Evolutionary conservation across 2,888 invertebrate species (phyloP).

Genomic region (Hirtodrosophila duncani): DNA sequence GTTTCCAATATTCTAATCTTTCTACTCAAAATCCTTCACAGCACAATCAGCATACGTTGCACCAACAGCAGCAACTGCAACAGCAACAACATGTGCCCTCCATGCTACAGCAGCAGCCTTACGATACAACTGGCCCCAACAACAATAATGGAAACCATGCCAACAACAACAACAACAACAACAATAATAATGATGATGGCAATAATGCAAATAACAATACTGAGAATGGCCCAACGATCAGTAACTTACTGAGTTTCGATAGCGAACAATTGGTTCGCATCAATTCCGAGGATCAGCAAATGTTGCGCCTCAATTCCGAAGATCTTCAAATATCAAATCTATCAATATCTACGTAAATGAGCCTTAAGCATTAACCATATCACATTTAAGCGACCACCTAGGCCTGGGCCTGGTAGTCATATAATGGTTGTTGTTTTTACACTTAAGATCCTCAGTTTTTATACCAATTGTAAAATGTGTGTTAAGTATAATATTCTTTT

Average conservation of each 20-base stretch:
- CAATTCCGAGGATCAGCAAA: conserved; percentile 80
- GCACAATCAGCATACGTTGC: conserved; percentile 55
- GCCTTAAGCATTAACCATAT: conserved; percentile 18
- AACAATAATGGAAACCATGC: conserved; percentile 19
- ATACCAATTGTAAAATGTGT: conserved; percentile 51
- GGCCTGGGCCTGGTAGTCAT: conserved; percentile 31
- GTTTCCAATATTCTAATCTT: neutral
- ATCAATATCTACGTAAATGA: conserved; percentile 74
- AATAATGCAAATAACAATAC: conserved; percentile 32
- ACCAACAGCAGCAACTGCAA: conserved; percentile 55
- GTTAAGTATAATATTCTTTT: conserved; percentile 56
- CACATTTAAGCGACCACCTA: neutral
- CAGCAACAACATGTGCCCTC: conserved; percentile 50
- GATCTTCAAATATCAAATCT: conserved; percentile 79
- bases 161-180: conserved; percentile 18
- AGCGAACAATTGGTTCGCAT: conserved; percentile 79
- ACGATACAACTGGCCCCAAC: conserved; percentile 37
- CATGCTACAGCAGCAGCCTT: conserved; percentile 56
- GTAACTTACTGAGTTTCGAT: conserved; percentile 78
- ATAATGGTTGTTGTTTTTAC: conserved; percentile 27
- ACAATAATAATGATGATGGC: conserved; percentile 35
- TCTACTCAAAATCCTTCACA: conserved; percentile 12
- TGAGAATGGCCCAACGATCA: conserved; percentile 75
- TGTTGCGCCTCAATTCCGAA: conserved; percentile 79
- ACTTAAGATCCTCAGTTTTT: conserved; percentile 31